These are phyloP conservation scores for Sebastes glaucus DNA, from an alignment of 2,797 vertebrate genomes.

Conservation along the genomic window DNA sequence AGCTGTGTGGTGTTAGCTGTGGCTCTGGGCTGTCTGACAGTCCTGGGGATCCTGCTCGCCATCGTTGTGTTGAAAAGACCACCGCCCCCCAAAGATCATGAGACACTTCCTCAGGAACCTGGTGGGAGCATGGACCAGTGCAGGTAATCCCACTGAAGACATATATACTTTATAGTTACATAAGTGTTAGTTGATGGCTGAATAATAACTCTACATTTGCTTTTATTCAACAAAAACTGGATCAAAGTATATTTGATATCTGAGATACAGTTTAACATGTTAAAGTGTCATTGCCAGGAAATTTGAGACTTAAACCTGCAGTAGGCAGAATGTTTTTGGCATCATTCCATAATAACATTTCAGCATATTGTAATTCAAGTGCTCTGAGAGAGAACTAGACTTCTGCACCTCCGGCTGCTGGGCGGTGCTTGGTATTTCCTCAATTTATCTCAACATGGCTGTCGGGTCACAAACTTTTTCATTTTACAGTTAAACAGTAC, in stretches of 20 bases:
- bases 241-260: not conserved
- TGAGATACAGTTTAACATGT: not conserved
- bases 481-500: too few species aligned
- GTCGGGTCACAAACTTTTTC: too few species aligned
- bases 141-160: conserved; percentile 58
- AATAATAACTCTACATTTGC: not conserved
- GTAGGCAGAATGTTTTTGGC: too few species aligned
- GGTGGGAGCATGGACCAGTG: conserved; percentile 48
- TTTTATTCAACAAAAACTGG: not conserved
- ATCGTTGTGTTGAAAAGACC: conserved; percentile 69
- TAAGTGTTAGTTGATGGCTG: not conserved
- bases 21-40: conserved; percentile 56
- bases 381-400: too few species aligned
- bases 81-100: not conserved
- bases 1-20: conserved; percentile 45
- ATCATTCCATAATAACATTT: too few species aligned
- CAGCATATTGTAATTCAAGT: too few species aligned
- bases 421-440: too few species aligned
- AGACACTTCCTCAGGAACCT: conserved; percentile 8
- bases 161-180: not conserved
- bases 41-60: conserved; percentile 68
- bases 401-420: too few species aligned
- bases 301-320: too few species aligned
- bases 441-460: too few species aligned
- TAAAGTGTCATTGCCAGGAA: not conserved